Evolutionary conservation across 2,797 vertebrate genomes (phyloP).

Genomic region (Aldrovandia affinis): DNA sequence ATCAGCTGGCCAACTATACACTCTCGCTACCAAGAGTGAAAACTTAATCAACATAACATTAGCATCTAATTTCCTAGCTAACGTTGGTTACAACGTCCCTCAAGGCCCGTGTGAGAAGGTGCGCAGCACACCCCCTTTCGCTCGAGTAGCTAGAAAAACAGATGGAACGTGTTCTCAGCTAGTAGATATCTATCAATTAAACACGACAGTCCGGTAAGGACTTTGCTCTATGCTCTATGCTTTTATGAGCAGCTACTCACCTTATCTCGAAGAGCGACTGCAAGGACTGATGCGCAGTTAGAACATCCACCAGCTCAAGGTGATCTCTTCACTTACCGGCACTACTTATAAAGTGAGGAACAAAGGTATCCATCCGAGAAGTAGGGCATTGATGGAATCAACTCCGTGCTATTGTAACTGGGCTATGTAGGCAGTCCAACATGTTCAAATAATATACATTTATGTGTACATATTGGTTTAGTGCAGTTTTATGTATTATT

Average conservation of each 20-base stretch:
- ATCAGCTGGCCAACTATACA: background rate
- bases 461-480: background rate
- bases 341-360: conserved; percentile 68
- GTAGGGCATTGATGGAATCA: background rate
- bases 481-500: background rate
- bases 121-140: conserved; percentile 9
- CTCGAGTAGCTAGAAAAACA: background rate
- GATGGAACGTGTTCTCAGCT: background rate
- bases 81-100: background rate
- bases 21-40: background rate
- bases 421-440: background rate
- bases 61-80: background rate
- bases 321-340: conserved; percentile 63
- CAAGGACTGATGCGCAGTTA: conserved; percentile 57
- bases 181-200: background rate
- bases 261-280: conserved; percentile 59
- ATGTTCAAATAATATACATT: background rate
- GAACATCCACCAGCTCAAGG: conserved; percentile 15
- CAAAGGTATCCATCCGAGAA: conserved; percentile 45
- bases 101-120: background rate
- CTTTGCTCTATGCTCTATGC: background rate
- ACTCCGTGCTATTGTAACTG: background rate
- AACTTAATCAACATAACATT: background rate
- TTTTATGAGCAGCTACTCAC: conserved; percentile 56
- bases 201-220: background rate